Evolutionary conservation across 2,797 vertebrate genomes (phyloP).

Genomic region (Trachurus trachurus): DNA sequence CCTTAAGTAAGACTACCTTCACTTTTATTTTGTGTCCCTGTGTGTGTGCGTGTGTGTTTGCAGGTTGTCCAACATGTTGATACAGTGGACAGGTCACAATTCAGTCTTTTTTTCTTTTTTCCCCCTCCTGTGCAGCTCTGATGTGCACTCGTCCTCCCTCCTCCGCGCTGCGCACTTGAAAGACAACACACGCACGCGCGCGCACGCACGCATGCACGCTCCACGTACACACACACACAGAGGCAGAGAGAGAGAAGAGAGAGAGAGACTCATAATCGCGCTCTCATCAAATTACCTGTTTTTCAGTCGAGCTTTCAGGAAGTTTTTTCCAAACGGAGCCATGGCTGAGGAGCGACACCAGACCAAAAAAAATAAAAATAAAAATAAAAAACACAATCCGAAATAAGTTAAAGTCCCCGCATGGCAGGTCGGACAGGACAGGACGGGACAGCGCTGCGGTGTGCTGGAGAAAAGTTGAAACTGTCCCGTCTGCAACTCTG

Average conservation of each 20-base stretch:
- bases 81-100: neutral
- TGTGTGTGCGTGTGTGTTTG: too few relatives aligned
- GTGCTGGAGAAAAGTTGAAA: constrained; percentile 67
- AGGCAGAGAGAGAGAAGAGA: too few relatives aligned
- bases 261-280: neutral
- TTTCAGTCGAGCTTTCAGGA: constrained; percentile 93
- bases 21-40: neutral
- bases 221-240: neutral
- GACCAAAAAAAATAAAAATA: too few relatives aligned
- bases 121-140: neutral
- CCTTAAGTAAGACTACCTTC: neutral
- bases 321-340: constrained; percentile 95
- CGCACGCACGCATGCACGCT: neutral
- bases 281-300: constrained; percentile 87
- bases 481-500: constrained; percentile 66
- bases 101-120: neutral
- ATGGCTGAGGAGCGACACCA: constrained; percentile 75
- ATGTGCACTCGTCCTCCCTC: constrained; percentile 20
- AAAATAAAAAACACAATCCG: constrained; percentile 29
- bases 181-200: neutral
- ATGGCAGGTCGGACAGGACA: constrained; percentile 43
- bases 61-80: too few relatives aligned
- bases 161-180: neutral
- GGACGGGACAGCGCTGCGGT: neutral
- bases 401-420: constrained; percentile 49